These are phyloP conservation scores for Theretra japonica DNA, from an alignment of 2,888 invertebrate species.

Conservation along the genomic window DNA sequence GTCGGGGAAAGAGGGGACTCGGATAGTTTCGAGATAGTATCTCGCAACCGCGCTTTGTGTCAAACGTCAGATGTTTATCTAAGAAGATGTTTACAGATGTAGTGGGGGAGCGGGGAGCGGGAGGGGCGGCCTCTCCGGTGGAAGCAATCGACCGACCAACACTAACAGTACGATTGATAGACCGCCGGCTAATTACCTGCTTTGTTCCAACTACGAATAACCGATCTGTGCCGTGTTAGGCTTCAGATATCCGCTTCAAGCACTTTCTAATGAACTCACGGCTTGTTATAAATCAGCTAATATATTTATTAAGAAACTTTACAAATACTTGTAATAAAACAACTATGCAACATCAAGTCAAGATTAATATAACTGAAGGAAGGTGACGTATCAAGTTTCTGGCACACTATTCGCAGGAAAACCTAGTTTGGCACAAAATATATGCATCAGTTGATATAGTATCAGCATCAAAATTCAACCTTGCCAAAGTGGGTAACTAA, in stretches of 20 bases:
- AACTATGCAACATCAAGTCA: background rate
- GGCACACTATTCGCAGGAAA: constrained; percentile 1
- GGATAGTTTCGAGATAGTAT: constrained; percentile 81
- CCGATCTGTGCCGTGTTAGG: background rate
- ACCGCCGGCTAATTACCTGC: constrained; percentile 74
- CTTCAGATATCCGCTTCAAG: background rate
- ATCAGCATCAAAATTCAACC: background rate
- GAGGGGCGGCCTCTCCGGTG: constrained; percentile 73
- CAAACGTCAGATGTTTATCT: constrained; percentile 84
- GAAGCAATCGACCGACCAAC: constrained; percentile 73
- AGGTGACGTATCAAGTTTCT: background rate
- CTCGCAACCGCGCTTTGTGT: constrained; percentile 83
- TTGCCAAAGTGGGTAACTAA: background rate
- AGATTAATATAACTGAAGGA: background rate
- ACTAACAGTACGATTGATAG: constrained; percentile 67
- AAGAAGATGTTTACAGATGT: constrained; percentile 83
- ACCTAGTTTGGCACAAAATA: background rate
- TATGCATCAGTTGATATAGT: no score
- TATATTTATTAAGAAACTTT: background rate
- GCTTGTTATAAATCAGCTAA: background rate
- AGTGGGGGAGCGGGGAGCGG: constrained; percentile 71
- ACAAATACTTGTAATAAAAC: background rate
- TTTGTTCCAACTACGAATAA: constrained; percentile 49
- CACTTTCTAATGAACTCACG: background rate
- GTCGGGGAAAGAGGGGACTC: constrained; percentile 59